Evolutionary conservation across 1,140 invertebrate genomes (phyloP), one percentile per base, ranked within the genome.

Genomic region (Achroia grisella): DNA sequence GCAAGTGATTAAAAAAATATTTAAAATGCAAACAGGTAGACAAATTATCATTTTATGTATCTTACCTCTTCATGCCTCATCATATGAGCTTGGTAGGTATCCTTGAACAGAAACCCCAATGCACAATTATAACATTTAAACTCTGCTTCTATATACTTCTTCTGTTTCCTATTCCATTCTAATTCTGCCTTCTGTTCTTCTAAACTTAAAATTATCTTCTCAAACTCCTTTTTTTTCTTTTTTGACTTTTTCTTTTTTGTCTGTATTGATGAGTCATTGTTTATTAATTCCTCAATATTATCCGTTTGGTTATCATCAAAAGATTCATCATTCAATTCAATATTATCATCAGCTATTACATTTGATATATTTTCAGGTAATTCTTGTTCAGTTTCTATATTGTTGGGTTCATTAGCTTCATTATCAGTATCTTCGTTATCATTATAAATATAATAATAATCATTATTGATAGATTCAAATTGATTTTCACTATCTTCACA

Each of bases 1-100:
- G n/a, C n/a, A n/a, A n/a, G n/a, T n/a, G n/a, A n/a, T n/a, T n/a
- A n/a, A n/a, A n/a, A n/a, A n/a, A n/a, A n/a, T n/a, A n/a, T n/a
- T n/a, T n/a, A n/a, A n/a, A n/a, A 2, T 23, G 17, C 2, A 6
- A 23, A 23, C 2, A 23, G 17, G 6, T 2, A 31, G 9, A 9
- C 2, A 10, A 31, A 31, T 31, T 10, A 9, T 8, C 1, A 10
- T 4, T 31, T 31, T 4, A 23, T 29, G n/a, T 8, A 17, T 30
- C 49, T 52, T 47, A 80, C 80, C 63, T 85, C 80, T 60, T 85
- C 80, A 68, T 85, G 80, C 12, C 80, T 65, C 74, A 85, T 80
- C 80, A 85, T 85, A 59, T 85, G 80, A 0, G 74, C 54, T 39
- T 82, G 80, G 45, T 82, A 78, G 0, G 76, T 77, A 49, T 82